Evolutionary conservation across 2,797 vertebrate species (phyloP).

Genomic region (Cyprinella venusta): DNA sequence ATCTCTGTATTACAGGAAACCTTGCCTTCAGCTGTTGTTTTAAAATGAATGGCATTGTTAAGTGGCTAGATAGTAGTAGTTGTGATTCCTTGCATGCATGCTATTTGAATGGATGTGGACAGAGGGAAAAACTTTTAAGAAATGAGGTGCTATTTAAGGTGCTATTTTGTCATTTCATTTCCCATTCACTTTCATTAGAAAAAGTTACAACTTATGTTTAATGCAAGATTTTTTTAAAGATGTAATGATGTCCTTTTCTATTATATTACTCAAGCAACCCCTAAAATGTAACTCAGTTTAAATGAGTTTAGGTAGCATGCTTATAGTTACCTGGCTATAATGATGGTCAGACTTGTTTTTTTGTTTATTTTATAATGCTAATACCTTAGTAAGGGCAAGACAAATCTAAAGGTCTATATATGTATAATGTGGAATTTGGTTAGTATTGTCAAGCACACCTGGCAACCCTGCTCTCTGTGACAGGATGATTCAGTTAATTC

Average conservation of each 20-base stretch:
- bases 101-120: not conserved
- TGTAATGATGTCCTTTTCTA: not conserved
- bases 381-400: not conserved
- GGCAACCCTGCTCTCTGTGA: not conserved
- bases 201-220: not conserved
- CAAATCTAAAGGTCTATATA: not conserved
- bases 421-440: not conserved
- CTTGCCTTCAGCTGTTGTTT: not conserved
- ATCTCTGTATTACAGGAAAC: not conserved
- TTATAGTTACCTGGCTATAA: not conserved
- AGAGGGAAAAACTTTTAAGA: not conserved
- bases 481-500: constrained; percentile 4
- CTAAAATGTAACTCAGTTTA: not conserved
- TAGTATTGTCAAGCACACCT: not conserved
- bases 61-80: not conserved
- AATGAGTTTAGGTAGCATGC: not conserved
- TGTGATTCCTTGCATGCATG: not conserved
- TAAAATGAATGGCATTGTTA: not conserved
- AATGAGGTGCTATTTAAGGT: not conserved
- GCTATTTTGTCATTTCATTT: not conserved
- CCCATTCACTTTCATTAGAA: not conserved
- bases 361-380: not conserved
- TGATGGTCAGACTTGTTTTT: not conserved
- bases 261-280: not conserved
- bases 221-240: not conserved